phyloP scores from a whole-genome alignment of 2,888 invertebrate genomes.

The Hecatera dysodea region DNA sequence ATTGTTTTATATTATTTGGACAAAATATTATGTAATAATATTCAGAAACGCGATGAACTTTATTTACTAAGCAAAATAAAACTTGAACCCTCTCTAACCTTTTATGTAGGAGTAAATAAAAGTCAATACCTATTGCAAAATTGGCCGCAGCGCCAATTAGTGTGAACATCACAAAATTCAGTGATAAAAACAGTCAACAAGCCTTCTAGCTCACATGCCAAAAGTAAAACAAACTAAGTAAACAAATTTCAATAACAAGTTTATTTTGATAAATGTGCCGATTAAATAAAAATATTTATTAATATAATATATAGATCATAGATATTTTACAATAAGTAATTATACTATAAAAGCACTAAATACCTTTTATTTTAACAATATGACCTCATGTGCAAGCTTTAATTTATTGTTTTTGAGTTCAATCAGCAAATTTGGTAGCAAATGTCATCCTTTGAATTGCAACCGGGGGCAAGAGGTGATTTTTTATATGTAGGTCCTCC shows the following conservation, averaged over 20 bases:
- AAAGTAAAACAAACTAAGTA: conserved; percentile 75
- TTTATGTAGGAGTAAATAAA: too few relatives aligned
- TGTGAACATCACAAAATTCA: not conserved
- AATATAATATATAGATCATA: conserved; percentile 73
- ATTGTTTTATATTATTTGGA: not conserved
- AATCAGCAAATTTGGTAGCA: not conserved
- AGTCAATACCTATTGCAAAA: too few relatives aligned
- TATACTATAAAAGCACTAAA: conserved; percentile 78
- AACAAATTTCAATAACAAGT: conserved; percentile 88
- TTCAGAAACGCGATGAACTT: not conserved
- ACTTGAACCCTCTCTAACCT: too few relatives aligned
- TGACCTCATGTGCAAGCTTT: conserved; percentile 65
- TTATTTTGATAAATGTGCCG: conserved; percentile 87
- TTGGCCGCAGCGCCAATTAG: too few relatives aligned
- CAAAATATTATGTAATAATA: not conserved
- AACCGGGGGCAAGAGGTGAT: too few relatives aligned
- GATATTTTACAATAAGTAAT: conserved; percentile 76
- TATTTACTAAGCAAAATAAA: too few relatives aligned
- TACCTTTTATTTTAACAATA: conserved; percentile 64
- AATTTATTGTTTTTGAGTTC: not conserved
- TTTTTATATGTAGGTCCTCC: too few relatives aligned
- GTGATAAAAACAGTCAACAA: conserved; percentile 1
- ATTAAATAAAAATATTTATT: conserved; percentile 82
- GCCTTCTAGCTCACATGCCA: conserved; percentile 23
- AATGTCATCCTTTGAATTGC: too few relatives aligned